These are phyloP conservation scores for Adelognathus sp. DNA, from an alignment of 2,888 invertebrate genomes.

Conservation along the genomic window DNA sequence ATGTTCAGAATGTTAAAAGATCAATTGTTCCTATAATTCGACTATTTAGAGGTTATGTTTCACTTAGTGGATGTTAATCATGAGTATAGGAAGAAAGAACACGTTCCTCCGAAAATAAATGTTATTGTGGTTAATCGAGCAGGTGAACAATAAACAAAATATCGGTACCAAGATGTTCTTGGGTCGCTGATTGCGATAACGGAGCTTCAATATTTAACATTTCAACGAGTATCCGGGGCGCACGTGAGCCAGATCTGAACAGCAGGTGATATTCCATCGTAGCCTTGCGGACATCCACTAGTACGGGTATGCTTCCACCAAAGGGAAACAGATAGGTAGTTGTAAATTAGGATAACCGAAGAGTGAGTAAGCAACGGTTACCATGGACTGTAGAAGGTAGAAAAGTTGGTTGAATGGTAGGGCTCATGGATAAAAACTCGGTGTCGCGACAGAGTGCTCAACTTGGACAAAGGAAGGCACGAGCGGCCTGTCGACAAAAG, in stretches of 20 bases:
- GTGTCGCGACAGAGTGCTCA: conserved; percentile 78
- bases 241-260: conserved; percentile 22
- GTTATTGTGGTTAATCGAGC: too few relatives aligned
- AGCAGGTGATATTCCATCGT: conserved; percentile 26
- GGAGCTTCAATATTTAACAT: conserved; percentile 71
- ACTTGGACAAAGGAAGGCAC: conserved; percentile 76
- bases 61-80: too few relatives aligned
- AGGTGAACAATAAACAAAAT: too few relatives aligned
- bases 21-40: too few relatives aligned
- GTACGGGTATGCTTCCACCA: background rate
- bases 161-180: background rate
- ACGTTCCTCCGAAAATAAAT: too few relatives aligned
- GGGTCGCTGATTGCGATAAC: conserved; percentile 33
- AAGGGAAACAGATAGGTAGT: conserved; percentile 23
- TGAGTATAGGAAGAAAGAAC: too few relatives aligned
- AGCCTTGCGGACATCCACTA: conserved; percentile 7
- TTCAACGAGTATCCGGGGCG: conserved; percentile 41
- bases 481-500: conserved; percentile 76
- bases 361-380: conserved; percentile 43
- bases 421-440: conserved; percentile 75
- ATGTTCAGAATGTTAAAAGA: too few relatives aligned
- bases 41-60: too few relatives aligned
- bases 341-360: conserved; percentile 52
- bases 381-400: conserved; percentile 30
- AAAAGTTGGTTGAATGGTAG: conserved; percentile 44